Evolutionary conservation across 2,888 invertebrate genomes (phyloP).

Genomic region (Dichetophora obliterata): DNA sequence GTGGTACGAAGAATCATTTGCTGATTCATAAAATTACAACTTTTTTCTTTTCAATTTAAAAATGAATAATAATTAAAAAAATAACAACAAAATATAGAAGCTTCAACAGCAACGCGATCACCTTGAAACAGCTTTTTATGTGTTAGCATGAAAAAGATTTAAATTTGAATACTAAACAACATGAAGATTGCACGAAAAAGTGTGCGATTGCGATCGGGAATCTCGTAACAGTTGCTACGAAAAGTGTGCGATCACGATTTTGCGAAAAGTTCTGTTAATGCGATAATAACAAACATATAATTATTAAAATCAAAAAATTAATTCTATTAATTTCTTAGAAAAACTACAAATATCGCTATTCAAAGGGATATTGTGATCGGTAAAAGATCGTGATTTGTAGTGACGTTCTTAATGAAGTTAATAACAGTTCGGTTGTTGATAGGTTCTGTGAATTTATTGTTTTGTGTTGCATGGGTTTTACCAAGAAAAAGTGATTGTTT

Average conservation of each 20-base stretch:
- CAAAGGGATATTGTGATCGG: too few relatives aligned
- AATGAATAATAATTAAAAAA: too few relatives aligned
- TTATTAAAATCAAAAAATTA: too few relatives aligned
- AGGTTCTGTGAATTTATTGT: too few relatives aligned
- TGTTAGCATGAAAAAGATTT: conserved; percentile 20
- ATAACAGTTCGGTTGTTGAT: too few relatives aligned
- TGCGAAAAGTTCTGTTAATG: background rate
- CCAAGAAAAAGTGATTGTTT: too few relatives aligned
- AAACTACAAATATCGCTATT: too few relatives aligned
- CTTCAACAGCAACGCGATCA: background rate
- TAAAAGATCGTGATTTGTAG: too few relatives aligned
- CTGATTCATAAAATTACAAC: background rate
- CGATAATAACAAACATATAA: too few relatives aligned
- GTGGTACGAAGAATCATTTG: background rate
- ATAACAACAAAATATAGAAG: conserved; percentile 8
- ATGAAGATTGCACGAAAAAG: background rate
- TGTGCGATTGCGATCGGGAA: background rate
- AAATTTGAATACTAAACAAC: background rate
- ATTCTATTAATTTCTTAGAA: too few relatives aligned
- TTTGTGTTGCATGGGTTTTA: too few relatives aligned
- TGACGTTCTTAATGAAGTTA: too few relatives aligned
- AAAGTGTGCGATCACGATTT: background rate
- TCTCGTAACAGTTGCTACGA: conserved; percentile 4
- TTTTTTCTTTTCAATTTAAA: background rate
- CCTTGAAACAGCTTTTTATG: conserved; percentile 19